These are phyloP conservation scores for Ptyas mucosa DNA, from an alignment of 2,113 vertebrate genomes.

Conservation along the genomic window DNA sequence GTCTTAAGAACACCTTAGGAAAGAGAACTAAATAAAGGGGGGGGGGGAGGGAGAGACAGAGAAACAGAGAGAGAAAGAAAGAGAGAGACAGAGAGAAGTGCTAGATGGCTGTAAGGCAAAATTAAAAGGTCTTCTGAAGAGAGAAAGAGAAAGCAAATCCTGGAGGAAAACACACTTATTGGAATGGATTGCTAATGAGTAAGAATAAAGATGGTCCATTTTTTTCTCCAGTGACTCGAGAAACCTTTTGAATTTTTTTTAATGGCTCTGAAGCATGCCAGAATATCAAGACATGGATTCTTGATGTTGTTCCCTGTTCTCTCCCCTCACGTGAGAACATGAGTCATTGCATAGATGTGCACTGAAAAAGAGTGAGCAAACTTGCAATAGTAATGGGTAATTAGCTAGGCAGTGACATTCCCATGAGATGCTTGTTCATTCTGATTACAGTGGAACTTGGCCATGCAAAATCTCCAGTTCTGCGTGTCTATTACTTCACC, in stretches of 20 bases:
- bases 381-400: constrained; percentile 27
- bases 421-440: constrained; percentile 30
- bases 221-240: not conserved
- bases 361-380: not conserved
- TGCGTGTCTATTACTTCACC: constrained; percentile 19
- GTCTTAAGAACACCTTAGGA: not conserved
- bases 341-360: constrained; percentile 6
- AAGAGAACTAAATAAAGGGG: not conserved
- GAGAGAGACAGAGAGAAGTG: too few species aligned
- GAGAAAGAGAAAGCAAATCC: not conserved
- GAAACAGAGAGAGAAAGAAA: not conserved
- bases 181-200: not conserved
- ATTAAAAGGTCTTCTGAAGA: not conserved
- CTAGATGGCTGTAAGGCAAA: not conserved
- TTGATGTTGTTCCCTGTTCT: constrained; percentile 1
- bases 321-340: constrained; percentile 3
- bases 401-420: constrained; percentile 14
- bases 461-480: not conserved
- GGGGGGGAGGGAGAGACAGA: too few species aligned
- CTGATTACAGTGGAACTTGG: constrained; percentile 29
- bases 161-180: not conserved
- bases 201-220: not conserved
- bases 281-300: not conserved
- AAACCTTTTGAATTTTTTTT: constrained; percentile 1
- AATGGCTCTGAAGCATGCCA: not conserved